These are phyloP conservation scores for Podarcis lilfordi DNA, from an alignment of 2,797 vertebrate genomes.

Conservation along the genomic window DNA sequence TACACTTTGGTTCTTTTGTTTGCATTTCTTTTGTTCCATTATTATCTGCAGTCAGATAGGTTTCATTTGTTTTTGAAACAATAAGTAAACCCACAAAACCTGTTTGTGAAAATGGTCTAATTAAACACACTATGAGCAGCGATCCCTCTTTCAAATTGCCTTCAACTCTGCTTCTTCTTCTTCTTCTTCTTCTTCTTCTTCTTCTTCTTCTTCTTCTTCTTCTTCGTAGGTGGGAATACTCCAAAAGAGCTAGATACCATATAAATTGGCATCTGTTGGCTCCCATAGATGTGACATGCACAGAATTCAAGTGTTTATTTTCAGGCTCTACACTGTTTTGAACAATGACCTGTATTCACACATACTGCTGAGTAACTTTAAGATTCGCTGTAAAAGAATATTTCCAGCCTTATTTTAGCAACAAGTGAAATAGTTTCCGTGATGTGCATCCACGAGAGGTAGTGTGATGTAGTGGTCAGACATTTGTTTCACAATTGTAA, in stretches of 20 bases:
- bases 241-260: accelerated
- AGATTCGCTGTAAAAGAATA: neutral
- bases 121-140: neutral
- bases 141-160: neutral
- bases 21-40: neutral
- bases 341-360: constrained; percentile 35
- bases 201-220: no score
- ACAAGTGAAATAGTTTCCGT: constrained; percentile 45
- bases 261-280: neutral
- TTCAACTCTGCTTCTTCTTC: neutral
- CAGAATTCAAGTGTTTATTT: constrained; percentile 46
- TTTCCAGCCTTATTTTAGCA: constrained; percentile 44
- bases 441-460: neutral
- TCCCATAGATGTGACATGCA: constrained; percentile 9
- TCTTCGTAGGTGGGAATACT: neutral
- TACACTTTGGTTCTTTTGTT: neutral
- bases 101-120: neutral
- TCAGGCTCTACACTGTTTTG: constrained; percentile 42
- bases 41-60: neutral
- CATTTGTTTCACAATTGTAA: neutral
- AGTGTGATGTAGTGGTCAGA: neutral
- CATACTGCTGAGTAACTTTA: constrained; percentile 23
- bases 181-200: no score
- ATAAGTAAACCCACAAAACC: neutral
- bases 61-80: neutral